Conservation (phyloP, 2,888 invertebrate species). For the Lithosia quadra region DNA sequence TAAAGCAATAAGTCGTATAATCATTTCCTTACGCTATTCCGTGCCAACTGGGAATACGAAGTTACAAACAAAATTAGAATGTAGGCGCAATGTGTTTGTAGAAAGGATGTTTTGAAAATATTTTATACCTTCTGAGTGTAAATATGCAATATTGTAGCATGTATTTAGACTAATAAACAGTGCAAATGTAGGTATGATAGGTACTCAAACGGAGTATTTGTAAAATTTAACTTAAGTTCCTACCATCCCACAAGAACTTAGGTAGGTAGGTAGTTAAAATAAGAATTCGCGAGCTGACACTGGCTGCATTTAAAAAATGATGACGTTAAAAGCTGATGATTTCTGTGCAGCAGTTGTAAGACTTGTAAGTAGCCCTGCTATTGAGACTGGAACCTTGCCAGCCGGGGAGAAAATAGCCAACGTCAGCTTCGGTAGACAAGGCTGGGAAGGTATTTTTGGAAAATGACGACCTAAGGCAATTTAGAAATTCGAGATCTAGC, state of each 20-base stretch:
- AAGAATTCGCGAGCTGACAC: background rate
- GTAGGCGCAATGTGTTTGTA: conserved; percentile 26
- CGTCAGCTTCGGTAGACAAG: conserved; percentile 50
- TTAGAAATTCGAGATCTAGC: conserved; percentile 14
- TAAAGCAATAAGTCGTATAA: background rate
- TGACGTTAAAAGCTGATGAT: conserved; percentile 20
- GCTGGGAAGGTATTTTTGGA: conserved; percentile 49
- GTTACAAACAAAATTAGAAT: conserved; percentile 18
- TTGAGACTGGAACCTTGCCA: conserved; percentile 50
- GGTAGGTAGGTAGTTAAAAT: background rate
- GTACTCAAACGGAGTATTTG: no score
- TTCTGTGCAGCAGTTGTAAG: conserved; percentile 16
- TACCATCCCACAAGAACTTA: no score
- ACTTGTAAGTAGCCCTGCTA: conserved; percentile 41
- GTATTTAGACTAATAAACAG: background rate
- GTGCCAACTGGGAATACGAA: background rate
- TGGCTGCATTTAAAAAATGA: background rate
- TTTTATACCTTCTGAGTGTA: conserved; percentile 12
- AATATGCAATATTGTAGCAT: conserved; percentile 4
- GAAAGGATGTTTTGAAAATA: conserved; percentile 21
- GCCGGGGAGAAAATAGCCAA: conserved; percentile 43
- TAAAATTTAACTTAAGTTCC: no score
- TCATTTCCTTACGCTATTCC: background rate
- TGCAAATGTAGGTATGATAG: background rate
- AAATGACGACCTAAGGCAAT: conserved; percentile 31